Conservation (phyloP, 2,113 vertebrate genomes). For the Cavia aperea region DNA sequence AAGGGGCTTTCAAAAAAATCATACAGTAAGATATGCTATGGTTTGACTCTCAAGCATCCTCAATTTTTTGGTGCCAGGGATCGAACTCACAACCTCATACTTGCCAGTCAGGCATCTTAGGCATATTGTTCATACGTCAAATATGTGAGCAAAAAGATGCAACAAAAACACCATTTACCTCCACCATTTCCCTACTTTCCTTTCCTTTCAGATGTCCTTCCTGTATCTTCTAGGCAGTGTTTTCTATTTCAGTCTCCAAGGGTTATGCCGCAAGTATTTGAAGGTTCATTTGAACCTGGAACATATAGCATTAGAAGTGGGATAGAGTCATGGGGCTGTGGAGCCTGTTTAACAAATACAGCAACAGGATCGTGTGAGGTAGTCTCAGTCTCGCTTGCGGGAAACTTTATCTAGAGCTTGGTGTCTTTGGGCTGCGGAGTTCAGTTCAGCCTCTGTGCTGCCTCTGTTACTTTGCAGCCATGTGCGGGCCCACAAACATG, state of each 20-base stretch:
- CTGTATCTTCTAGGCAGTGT: background rate
- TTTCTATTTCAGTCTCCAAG: background rate
- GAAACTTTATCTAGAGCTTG: background rate
- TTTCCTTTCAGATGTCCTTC: too few relatives aligned
- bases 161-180: background rate
- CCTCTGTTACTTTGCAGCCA: background rate
- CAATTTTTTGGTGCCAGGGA: too few relatives aligned
- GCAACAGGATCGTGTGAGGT: rapidly evolving
- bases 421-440: background rate
- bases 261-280: background rate
- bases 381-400: background rate
- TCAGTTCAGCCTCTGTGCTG: background rate
- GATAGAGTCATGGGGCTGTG: rapidly evolving
- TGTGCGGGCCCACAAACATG: background rate
- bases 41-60: background rate
- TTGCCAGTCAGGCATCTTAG: too few relatives aligned
- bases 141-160: background rate
- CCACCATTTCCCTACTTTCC: background rate
- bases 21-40: background rate
- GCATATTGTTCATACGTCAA: too few relatives aligned
- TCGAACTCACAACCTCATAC: too few relatives aligned
- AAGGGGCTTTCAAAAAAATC: background rate
- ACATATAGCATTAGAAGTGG: background rate
- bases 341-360: background rate
- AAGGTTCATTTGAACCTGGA: background rate